Percentiles rank a stretch among this genome's conserved stretches.
Conservation (phyloP, 37 sponge, comb jelly and placozoan genomes). For the Chondrosia reniformis region DNA sequence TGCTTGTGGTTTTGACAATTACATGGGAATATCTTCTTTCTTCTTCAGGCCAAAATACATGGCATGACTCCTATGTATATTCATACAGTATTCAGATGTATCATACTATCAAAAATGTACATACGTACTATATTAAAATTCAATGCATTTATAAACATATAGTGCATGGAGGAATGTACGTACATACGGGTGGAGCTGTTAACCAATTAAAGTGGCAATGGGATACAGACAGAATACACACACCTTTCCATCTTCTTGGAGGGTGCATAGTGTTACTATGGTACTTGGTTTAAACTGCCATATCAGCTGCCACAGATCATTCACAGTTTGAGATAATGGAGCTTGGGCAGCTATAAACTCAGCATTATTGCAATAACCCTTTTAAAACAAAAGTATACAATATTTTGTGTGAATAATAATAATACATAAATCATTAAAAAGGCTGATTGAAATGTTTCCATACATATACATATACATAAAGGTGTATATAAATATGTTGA, state of each 20-base stretch:
- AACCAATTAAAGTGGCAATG: too few relatives aligned
- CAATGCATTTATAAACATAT: too few relatives aligned
- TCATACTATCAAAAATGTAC: background rate
- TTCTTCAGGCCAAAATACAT: background rate
- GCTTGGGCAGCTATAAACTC: conserved; percentile 34
- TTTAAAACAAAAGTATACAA: background rate
- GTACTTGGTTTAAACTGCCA: conserved; percentile 18
- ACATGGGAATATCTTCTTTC: background rate
- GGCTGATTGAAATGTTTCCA: background rate
- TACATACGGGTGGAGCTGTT: background rate
- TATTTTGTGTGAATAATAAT: too few relatives aligned
- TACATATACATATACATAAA: background rate
- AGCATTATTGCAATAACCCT: conserved; percentile 22
- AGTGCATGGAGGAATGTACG: background rate
- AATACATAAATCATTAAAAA: too few relatives aligned
- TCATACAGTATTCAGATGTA: background rate
- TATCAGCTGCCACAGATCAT: conserved; percentile 33
- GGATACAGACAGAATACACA: background rate
- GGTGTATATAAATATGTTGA: background rate
- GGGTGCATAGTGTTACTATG: conserved; percentile 1
- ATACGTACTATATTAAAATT: too few relatives aligned
- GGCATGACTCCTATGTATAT: background rate
- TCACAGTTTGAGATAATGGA: conserved; percentile 22
- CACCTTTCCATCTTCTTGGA: background rate
- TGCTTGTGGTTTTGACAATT: background rate